These are phyloP conservation scores for Plebejus argus DNA, from an alignment of 2,888 invertebrate genomes.

Conservation along the genomic window DNA sequence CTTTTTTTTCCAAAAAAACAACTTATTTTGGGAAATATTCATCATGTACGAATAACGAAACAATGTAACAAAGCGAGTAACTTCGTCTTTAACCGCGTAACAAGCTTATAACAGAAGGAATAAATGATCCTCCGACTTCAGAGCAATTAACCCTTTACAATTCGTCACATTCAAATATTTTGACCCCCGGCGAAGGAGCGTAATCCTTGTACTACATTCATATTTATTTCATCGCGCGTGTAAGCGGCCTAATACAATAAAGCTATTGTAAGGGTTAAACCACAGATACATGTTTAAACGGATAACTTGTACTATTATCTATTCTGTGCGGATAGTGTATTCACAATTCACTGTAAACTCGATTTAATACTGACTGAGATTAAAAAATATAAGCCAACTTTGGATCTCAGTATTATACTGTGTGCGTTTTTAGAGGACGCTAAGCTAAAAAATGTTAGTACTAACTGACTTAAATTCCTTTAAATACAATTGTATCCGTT, in stretches of 20 bases:
- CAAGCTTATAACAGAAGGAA: slow-evolving; percentile 15
- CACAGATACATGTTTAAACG: neutral
- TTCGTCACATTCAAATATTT: slow-evolving; percentile 79
- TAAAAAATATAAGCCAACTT: too few species aligned
- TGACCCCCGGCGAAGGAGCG: slow-evolving; percentile 76
- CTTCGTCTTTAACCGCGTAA: neutral
- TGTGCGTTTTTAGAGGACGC: too few species aligned
- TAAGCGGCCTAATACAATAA: slow-evolving; percentile 78
- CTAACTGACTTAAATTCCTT: too few species aligned
- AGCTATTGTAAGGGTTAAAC: slow-evolving; percentile 73
- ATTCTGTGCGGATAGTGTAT: neutral
- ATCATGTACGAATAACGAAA: too few species aligned
- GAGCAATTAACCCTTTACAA: slow-evolving; percentile 75
- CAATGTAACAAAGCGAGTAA: neutral
- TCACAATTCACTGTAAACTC: neutral
- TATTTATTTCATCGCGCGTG: slow-evolving; percentile 80
- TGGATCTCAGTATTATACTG: too few species aligned
- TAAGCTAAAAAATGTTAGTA: too few species aligned
- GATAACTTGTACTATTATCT: too few species aligned
- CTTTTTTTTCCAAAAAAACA: too few species aligned
- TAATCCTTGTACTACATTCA: slow-evolving; percentile 78
- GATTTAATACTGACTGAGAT: too few species aligned
- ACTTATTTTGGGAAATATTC: too few species aligned
- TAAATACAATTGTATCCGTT: too few species aligned
- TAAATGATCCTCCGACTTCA: slow-evolving; percentile 38